Conservation (phyloP, 2,113 vertebrate species). For the Solea senegalensis region DNA sequence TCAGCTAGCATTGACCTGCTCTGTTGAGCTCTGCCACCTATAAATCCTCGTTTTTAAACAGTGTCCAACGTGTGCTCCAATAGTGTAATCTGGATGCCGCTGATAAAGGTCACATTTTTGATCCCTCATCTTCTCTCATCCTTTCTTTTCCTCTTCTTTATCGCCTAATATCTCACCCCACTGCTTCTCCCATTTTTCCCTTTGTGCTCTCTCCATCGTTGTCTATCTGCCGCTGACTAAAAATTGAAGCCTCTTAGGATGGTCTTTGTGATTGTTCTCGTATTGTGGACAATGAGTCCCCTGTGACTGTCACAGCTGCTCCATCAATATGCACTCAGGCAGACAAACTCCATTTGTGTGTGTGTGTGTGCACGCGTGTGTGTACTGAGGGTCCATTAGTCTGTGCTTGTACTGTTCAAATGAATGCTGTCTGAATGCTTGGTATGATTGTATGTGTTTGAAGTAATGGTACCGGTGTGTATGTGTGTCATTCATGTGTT, state of each 20-base stretch:
- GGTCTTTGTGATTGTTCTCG: conserved; percentile 42
- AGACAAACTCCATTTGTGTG: conserved; percentile 23
- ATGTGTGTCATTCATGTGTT: conserved; percentile 2
- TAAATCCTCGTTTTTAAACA: conserved; percentile 10
- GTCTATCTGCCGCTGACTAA: conserved; percentile 6
- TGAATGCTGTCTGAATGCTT: conserved; percentile 5
- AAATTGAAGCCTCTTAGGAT: conserved; percentile 27
- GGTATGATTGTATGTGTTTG: conserved; percentile 7
- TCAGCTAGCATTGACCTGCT: conserved; percentile 29
- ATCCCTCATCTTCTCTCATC: conserved; percentile 4
- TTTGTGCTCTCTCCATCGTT: conserved; percentile 13
- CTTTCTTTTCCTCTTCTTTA: background rate
- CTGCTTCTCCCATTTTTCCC: background rate
- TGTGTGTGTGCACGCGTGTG: background rate
- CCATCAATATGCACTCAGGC: conserved; percentile 53
- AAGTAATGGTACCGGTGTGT: background rate
- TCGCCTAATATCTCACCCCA: background rate
- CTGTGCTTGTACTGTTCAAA: background rate
- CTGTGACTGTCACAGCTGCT: conserved; percentile 43
- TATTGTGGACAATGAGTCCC: conserved; percentile 52
- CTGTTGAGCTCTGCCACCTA: conserved; percentile 13
- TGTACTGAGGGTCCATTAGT: background rate
- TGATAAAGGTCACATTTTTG: conserved; percentile 37
- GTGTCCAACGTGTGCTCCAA: conserved; percentile 9
- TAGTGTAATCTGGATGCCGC: background rate